Conservation (phyloP, 2,113 vertebrate species). For the Paracanthobrama guichenoti region DNA sequence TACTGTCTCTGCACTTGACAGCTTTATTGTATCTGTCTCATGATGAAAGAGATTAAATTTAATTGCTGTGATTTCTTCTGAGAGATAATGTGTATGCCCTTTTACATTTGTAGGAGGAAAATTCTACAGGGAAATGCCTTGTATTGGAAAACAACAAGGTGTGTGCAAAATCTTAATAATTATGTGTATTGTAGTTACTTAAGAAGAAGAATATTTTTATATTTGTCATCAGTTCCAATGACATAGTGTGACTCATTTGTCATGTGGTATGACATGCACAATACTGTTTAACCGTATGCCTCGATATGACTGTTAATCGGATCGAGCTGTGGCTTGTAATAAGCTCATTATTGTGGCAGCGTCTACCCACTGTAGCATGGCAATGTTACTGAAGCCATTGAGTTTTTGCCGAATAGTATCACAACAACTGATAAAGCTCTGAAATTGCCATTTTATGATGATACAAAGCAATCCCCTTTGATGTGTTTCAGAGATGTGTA, state of each 20-base stretch:
- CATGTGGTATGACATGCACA: background rate
- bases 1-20: background rate
- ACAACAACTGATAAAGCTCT: background rate
- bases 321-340: background rate
- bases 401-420: constrained; percentile 10
- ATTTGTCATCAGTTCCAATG: background rate
- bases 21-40: background rate
- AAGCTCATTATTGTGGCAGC: background rate
- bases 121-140: background rate
- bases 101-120: background rate
- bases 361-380: background rate
- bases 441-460: constrained; percentile 14
- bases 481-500: background rate
- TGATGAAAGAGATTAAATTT: background rate
- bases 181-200: background rate
- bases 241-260: background rate
- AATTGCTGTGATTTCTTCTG: constrained; percentile 4
- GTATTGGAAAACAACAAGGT: constrained; percentile 3
- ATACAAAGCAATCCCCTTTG: background rate
- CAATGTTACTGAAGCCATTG: background rate
- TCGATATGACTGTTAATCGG: constrained; percentile 5
- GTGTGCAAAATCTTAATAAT: background rate
- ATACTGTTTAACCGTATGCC: background rate
- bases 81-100: constrained; percentile 14
- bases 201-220: background rate